Evolutionary conservation across 2,797 vertebrate species (phyloP).

Genomic region (Chaenodraco wilsoni): DNA sequence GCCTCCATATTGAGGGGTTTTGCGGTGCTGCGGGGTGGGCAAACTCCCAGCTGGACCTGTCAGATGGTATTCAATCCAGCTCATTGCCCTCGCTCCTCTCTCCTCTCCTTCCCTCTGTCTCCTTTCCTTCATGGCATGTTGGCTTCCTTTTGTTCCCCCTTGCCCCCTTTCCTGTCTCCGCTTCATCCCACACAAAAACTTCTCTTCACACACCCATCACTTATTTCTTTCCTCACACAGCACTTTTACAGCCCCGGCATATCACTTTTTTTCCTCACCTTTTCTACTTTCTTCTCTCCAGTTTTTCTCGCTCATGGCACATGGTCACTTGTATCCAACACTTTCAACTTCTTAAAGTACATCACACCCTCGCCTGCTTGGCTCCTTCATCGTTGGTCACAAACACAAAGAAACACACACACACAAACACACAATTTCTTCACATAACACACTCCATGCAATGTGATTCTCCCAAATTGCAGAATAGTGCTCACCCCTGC

Average conservation of each 20-base stretch:
- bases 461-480: constrained; percentile 11
- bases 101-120: constrained; percentile 59
- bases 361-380: constrained; percentile 72
- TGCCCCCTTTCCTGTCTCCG: constrained; percentile 42
- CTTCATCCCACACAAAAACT: constrained; percentile 61
- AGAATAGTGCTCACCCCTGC: constrained; percentile 24
- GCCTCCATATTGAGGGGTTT: constrained; percentile 88
- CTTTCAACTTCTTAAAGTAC: constrained; percentile 77
- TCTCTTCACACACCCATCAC: constrained; percentile 48
- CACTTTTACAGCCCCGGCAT: constrained; percentile 51
- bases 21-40: constrained; percentile 84
- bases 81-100: constrained; percentile 82
- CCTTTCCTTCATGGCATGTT: constrained; percentile 62
- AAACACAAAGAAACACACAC: constrained; percentile 28
- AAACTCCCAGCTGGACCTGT: constrained; percentile 88
- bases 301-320: constrained; percentile 70
- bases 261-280: constrained; percentile 59
- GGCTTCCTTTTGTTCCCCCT: constrained; percentile 21
- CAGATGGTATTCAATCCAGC: constrained; percentile 88
- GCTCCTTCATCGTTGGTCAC: constrained; percentile 65
- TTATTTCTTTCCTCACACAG: constrained; percentile 37
- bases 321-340: constrained; percentile 75
- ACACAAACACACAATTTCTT: background rate
- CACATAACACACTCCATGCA: constrained; percentile 28
- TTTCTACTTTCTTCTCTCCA: constrained; percentile 58